Evolutionary conservation across 2,113 vertebrate species (phyloP), one percentile per base, ranked within the genome.

Genomic region (Dryoscopus gambensis): DNA sequence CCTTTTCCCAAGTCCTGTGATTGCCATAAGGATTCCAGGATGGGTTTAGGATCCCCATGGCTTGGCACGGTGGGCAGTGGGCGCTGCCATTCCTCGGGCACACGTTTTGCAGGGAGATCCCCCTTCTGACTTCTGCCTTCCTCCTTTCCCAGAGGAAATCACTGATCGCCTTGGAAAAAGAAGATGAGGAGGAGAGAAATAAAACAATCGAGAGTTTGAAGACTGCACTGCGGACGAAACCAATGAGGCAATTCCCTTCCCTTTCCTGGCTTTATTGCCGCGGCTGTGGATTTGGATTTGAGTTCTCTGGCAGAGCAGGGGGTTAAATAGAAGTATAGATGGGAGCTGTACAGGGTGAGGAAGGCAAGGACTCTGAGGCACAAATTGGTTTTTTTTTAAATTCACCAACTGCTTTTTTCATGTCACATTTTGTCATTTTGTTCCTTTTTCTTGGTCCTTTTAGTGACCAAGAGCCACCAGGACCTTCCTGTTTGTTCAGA

Each of bases 191-290:
- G 81, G 99, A 99, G 94, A 99, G 99, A 79, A 99, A 99, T 95
- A 99, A 99, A 98, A 99, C 99, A 33, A 99, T 99, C 4, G 99
- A 99, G 96, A 99, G 98, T 96, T 97, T 99, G 94, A 99, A 99
- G 98, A 99, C 99, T 0, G 99, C 99, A 82, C 98, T 99, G 87
- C 97, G 99, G 97, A 99, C 99, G 2, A 99, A 99, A 95, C 99
- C 99, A 14, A 99, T 99, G 99, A 99, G 99, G 99, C 98, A 95
- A 96, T 87, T 90, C 67, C 50, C 46, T 96, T 90, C 49, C 8
- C 5, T 79, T 94, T 81, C 50, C 62, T 86, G 71, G 23, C 42
- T 79, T 77, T 68, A 24, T 56, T 7, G 1, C 67, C 1, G 11
- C 0, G 1, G 27, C 50, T 49, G 13, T 60, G 77, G 69, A 62